phyloP scores from a whole-genome alignment of 2,113 vertebrate genomes.

The Brachyhypopomus occidentalis region DNA sequence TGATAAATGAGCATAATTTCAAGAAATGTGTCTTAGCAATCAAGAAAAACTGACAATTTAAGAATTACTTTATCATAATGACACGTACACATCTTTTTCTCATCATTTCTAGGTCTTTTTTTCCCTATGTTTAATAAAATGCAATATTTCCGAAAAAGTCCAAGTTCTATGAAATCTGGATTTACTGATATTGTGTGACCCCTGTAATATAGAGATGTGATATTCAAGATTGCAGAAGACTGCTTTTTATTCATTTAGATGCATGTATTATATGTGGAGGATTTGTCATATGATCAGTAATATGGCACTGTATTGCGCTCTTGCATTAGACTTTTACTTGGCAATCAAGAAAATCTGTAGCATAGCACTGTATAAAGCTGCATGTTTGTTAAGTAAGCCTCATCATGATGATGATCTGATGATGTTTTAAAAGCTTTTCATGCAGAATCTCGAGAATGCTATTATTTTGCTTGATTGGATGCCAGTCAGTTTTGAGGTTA shows the following conservation, averaged over 20 bases:
- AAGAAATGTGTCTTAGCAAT: slow-evolving; percentile 1
- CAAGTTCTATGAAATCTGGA: neutral
- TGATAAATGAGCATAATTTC: neutral
- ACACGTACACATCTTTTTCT: neutral
- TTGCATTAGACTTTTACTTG: slow-evolving; percentile 20
- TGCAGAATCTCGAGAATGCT: slow-evolving; percentile 30
- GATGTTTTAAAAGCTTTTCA: too few species aligned
- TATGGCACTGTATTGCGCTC: slow-evolving; percentile 21
- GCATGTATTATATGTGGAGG: neutral
- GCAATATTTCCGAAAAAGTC: neutral
- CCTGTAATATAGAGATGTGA: neutral
- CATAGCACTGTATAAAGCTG: too few species aligned
- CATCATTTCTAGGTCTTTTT: neutral
- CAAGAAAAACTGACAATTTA: neutral
- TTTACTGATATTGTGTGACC: neutral
- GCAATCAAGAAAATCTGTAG: too few species aligned
- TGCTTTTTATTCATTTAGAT: slow-evolving; percentile 15
- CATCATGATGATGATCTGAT: too few species aligned
- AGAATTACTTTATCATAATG: slow-evolving; percentile 10
- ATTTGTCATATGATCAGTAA: slow-evolving; percentile 30
- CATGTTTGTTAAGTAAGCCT: too few species aligned
- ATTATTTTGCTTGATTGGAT: slow-evolving; percentile 18
- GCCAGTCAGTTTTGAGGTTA: slow-evolving; percentile 53
- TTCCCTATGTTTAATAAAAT: slow-evolving; percentile 17
- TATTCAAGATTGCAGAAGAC: neutral